Base-by-base conservation (phyloP, 2,797 vertebrate genomes). In the Sarcoramphus papa region DNA sequence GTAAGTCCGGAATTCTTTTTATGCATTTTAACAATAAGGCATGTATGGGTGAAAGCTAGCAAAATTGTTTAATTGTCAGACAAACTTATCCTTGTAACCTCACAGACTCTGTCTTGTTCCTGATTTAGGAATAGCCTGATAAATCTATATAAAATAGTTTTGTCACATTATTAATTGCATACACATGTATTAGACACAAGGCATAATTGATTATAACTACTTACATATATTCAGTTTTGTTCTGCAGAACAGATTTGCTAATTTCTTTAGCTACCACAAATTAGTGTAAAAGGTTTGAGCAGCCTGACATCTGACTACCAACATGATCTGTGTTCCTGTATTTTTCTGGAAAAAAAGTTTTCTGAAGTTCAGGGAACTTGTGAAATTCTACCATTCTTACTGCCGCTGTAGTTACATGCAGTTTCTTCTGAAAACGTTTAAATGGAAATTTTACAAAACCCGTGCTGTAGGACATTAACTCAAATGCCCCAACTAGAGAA, bases 1-100 rank as follows among this genome's bases (percentile, higher is more conserved):
- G 84, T 68, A 93, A 97, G 88, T 91, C 40, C 53, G 78, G 53
- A 43, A 43, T 31, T 76, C 43, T 64, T 74, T 74, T 57, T 23
- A 23, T 57, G 69, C 18, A 6, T 83, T 87, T 76, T 50, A 59
- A 41, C 50, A 18, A 7, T 9, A 35, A 40, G 24, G 8, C 8
- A 9, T 78, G 57, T 40, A 5, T 5, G 22, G 22, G 25, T 63
- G 18, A 30, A 37, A 86, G 13, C 5, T 33, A 56, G 17, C 4
- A 43, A 48, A 53, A 24, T 3, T 1, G 9, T 22, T 86, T 18
- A 3, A 21, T 41, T 62, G 69, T 23, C 50, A 56, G 60, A 6
- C 30, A 79, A 68, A 68, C 11, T 65, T 19, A 45, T 28, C 43
- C 64, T 48, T 53, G 25, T 31, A 18, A 47, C 30, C 40, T 64